phyloP scores from a whole-genome alignment of 1,140 invertebrate genomes.

The Diachasmimorpha longicaudata region DNA sequence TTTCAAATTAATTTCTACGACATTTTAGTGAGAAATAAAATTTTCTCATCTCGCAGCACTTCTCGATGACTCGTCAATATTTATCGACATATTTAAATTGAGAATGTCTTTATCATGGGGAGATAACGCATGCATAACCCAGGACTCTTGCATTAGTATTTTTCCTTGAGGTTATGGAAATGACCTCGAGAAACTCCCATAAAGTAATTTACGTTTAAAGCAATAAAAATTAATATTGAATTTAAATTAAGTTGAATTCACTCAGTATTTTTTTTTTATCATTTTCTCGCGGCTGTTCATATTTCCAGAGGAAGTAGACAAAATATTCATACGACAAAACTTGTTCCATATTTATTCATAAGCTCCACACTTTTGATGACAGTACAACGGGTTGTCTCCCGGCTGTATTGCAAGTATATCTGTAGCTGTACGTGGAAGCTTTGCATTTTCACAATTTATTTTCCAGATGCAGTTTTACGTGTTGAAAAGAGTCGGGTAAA shows the following conservation, averaged over 20 bases:
- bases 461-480: constrained; percentile 30
- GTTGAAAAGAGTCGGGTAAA: constrained; percentile 2
- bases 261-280: constrained; percentile 2
- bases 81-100: too few relatives aligned
- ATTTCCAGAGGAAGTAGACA: constrained; percentile 16
- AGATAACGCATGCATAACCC: too few relatives aligned
- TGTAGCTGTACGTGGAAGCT: constrained; percentile 28
- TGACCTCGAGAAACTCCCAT: not conserved
- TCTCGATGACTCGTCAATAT: too few relatives aligned
- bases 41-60: too few relatives aligned
- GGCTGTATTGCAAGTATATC: not conserved
- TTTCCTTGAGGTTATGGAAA: too few relatives aligned
- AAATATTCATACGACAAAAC: constrained; percentile 47
- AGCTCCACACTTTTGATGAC: constrained; percentile 44
- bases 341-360: constrained; percentile 48
- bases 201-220: not conserved
- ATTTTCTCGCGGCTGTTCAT: not conserved
- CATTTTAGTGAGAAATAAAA: too few relatives aligned
- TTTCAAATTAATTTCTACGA: too few relatives aligned
- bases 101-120: too few relatives aligned
- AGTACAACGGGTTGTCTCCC: constrained; percentile 35
- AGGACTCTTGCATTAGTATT: too few relatives aligned
- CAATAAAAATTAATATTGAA: not conserved
- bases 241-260: not conserved
- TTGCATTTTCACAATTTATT: constrained; percentile 41